Percentiles rank a stretch among this genome's conserved stretches.
Conservation (phyloP, 1,140 invertebrate genomes). For the Drosophila kurseongensis region DNA sequence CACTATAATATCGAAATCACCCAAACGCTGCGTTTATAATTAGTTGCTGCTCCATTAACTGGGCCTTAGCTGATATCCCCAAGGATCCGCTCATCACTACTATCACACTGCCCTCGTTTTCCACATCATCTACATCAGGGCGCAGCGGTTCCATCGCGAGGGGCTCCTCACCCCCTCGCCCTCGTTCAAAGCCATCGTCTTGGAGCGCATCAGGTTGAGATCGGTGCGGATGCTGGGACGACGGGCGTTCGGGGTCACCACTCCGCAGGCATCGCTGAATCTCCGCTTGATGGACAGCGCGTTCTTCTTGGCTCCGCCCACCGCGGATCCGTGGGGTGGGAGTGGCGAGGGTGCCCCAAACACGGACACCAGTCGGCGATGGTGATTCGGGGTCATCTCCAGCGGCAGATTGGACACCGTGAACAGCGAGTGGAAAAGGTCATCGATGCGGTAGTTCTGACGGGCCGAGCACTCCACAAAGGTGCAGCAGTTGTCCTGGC, state of each 20-base stretch:
- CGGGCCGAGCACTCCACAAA: slow-evolving; percentile 93
- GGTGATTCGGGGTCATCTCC: slow-evolving; percentile 95
- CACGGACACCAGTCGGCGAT: slow-evolving; percentile 89
- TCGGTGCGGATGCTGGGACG: slow-evolving; percentile 93
- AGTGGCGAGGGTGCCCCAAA: slow-evolving; percentile 90
- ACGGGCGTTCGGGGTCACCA: slow-evolving; percentile 92
- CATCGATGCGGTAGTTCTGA: slow-evolving; percentile 91
- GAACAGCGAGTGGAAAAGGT: slow-evolving; percentile 93
- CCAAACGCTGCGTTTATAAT: slow-evolving; percentile 78
- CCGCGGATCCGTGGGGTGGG: slow-evolving; percentile 88
- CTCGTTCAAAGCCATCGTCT: slow-evolving; percentile 89
- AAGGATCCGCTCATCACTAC: slow-evolving; percentile 49
- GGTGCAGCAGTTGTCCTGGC: slow-evolving; percentile 90
- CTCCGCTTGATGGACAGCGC: slow-evolving; percentile 91
- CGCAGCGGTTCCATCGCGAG: slow-evolving; percentile 74
- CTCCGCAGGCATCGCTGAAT: slow-evolving; percentile 93
- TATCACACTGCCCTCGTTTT: slow-evolving; percentile 58
- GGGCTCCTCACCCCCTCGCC: slow-evolving; percentile 85
- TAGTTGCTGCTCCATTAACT: slow-evolving; percentile 29
- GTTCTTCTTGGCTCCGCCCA: slow-evolving; percentile 89
- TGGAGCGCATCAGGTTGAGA: slow-evolving; percentile 93
- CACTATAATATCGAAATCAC: slow-evolving; percentile 75
- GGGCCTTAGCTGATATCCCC: neutral
- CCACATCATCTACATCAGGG: slow-evolving; percentile 78
- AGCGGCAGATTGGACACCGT: slow-evolving; percentile 91